Evolutionary conservation across 2,113 vertebrate species (phyloP).

Genomic region (Noturus placidus): DNA sequence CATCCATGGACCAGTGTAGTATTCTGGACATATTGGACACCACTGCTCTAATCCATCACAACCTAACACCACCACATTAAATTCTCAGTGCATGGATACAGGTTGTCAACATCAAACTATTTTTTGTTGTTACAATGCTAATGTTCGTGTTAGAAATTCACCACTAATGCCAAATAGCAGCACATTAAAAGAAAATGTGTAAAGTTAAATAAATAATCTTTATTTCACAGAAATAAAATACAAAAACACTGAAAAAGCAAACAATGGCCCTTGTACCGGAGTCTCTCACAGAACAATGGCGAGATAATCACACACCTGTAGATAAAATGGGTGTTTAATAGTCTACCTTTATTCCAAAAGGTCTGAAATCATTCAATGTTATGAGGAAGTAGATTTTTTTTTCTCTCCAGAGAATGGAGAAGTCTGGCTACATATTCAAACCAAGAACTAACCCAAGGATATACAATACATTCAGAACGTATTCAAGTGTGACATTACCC

Average conservation of each 20-base stretch:
- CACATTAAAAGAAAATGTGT: not conserved
- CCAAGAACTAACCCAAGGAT: not conserved
- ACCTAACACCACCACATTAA: not conserved
- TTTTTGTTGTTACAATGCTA: too few species aligned
- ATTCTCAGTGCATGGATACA: not conserved
- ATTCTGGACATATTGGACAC: not conserved
- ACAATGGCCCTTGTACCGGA: not conserved
- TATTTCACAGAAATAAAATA: conserved; percentile 59
- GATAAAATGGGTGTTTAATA: conserved; percentile 27
- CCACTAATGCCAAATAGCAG: not conserved
- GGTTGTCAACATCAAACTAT: not conserved
- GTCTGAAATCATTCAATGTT: not conserved
- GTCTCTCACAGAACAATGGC: conserved; percentile 68
- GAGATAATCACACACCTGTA: conserved; percentile 74
- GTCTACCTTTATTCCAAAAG: not conserved
- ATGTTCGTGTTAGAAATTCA: not conserved
- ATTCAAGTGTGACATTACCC: conserved; percentile 53
- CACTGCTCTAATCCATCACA: not conserved
- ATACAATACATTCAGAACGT: too few species aligned
- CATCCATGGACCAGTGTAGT: not conserved
- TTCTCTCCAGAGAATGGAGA: not conserved
- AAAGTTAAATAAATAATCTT: conserved; percentile 37
- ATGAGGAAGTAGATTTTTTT: too few species aligned
- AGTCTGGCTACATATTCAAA: not conserved
- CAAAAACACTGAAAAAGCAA: conserved; percentile 7